Base-by-base conservation (phyloP, 2,113 vertebrate species). In the Chauna torquata region DNA sequence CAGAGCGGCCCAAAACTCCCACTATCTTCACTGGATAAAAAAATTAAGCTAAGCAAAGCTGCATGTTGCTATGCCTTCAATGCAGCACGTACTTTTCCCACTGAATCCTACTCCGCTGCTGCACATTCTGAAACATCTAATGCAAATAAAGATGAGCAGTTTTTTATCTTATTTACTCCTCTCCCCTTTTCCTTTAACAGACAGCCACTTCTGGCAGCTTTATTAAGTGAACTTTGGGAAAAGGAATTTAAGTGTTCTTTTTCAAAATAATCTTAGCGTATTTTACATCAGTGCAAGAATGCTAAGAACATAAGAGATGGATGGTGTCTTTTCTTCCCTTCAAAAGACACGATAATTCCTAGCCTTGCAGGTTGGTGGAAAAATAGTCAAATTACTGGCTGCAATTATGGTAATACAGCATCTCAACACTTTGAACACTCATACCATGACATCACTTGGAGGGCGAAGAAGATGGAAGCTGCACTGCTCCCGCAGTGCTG, bases 191-290 rank as follows among this genome's bases (percentile, higher is more conserved):
- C 82, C 52, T 90, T 65, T 76, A 89, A 34, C 75, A 91, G 93
- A 57, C 70, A 84, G 69, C 23, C 81, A 85, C 71, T 94, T 84
- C 78, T 93, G 84, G 79, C 89, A 96, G 44, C 3, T 2, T 61
- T 94, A 89, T 71, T 86, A 76, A 84, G 57, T 59, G n/a, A 94
- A 81, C 75, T 82, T 91, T 9, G 9, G 74, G 74, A 89, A 86
- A 90, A 85, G 44, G 75, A 87, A 90, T 93, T 89, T 79, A 52
- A 91, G 87, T 61, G 65, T 16, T 92, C 38, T 84, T 78, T 88
- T 82, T 94, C 81, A 94, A 94, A 92, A 82, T 94, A 82, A 94
- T 85, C 93, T 94, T 47, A 13, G 34, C n/a, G 82, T 89, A 95
- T 95, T 96, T 97, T 90, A 88, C 85, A 92, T 72, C 70, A 55